These are phyloP conservation scores for Metaphire vulgaris DNA, from an alignment of 1,140 invertebrate genomes.

Conservation along the genomic window DNA sequence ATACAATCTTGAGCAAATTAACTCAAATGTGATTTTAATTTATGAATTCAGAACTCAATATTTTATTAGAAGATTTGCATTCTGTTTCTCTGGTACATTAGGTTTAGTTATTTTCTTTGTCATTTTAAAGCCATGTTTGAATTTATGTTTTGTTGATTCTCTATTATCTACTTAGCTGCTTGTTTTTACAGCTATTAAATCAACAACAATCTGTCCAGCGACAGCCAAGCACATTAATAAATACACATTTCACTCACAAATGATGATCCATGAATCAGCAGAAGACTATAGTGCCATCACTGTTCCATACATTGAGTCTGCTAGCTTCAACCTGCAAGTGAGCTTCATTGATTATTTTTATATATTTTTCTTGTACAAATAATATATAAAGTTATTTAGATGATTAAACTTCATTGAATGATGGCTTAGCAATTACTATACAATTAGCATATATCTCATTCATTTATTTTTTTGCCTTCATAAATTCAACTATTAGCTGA, in stretches of 20 bases:
- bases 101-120: no score
- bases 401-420: conserved; percentile 22
- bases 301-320: conserved; percentile 62
- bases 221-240: conserved; percentile 84
- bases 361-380: conserved; percentile 4
- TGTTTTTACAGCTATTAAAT: conserved; percentile 64
- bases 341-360: background rate
- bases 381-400: conserved; percentile 18
- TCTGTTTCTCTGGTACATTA: no score
- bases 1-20: no score
- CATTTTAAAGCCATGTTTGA: no score
- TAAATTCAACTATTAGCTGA: no score
- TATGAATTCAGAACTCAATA: no score
- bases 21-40: no score
- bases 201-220: conserved; percentile 82
- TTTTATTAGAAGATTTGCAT: no score
- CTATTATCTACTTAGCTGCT: no score
- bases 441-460: no score
- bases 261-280: conserved; percentile 75
- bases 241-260: conserved; percentile 65
- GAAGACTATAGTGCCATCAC: conserved; percentile 74
- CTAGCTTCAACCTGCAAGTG: conserved; percentile 61
- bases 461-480: no score
- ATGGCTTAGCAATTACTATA: background rate
- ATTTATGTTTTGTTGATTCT: no score